Evolutionary conservation across 2,797 vertebrate species (phyloP).

Genomic region (Chelon auratus): DNA sequence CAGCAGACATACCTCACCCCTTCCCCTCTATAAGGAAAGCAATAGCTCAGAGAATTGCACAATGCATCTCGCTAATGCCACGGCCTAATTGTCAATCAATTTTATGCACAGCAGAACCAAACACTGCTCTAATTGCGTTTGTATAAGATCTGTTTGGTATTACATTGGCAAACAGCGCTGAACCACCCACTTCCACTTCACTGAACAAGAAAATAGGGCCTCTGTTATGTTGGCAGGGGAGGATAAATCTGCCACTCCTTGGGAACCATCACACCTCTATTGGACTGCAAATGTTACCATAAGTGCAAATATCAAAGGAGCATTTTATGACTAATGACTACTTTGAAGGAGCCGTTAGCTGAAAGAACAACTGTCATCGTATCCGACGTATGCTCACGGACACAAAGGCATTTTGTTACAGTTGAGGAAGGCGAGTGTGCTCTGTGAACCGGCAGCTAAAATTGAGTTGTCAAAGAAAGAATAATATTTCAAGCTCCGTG

Average conservation of each 20-base stretch:
- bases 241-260: constrained; percentile 74
- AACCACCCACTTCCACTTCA: constrained; percentile 75
- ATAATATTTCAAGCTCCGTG: constrained; percentile 13
- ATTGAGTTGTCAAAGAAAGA: constrained; percentile 45
- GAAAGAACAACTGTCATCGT: constrained; percentile 38
- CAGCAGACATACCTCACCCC: constrained; percentile 31
- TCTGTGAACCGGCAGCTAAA: constrained; percentile 12
- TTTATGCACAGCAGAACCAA: constrained; percentile 66
- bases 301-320: constrained; percentile 64
- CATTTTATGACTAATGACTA: constrained; percentile 64
- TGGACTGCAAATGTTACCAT: constrained; percentile 61
- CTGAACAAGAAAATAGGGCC: constrained; percentile 74
- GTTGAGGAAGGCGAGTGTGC: neutral
- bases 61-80: constrained; percentile 47
- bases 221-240: constrained; percentile 65
- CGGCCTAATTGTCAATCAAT: constrained; percentile 64
- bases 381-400: constrained; percentile 42
- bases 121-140: constrained; percentile 76
- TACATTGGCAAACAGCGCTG: constrained; percentile 71
- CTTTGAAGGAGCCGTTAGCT: constrained; percentile 63
- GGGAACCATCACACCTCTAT: constrained; percentile 69
- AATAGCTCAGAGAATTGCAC: constrained; percentile 40
- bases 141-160: constrained; percentile 70
- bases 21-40: constrained; percentile 27
- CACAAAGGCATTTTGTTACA: constrained; percentile 16